These are phyloP conservation scores for Monomorium pharaonis DNA, from an alignment of 1,140 invertebrate species.

Conservation along the genomic window DNA sequence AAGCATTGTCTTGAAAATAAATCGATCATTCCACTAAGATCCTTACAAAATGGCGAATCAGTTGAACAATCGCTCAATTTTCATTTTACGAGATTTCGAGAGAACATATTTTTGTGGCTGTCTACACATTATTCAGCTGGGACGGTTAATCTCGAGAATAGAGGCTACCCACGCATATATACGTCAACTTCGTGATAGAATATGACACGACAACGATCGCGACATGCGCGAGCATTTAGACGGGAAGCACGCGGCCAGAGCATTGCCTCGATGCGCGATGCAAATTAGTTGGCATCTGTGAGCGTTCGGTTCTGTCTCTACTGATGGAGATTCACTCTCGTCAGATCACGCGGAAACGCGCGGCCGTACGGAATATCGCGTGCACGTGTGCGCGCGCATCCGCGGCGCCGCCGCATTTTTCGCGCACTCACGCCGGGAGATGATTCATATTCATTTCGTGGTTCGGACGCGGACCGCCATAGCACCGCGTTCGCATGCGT, in stretches of 20 bases:
- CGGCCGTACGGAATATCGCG: not conserved
- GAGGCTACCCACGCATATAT: not conserved
- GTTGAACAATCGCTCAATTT: too few species aligned
- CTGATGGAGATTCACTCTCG: slow-evolving; percentile 27
- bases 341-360: slow-evolving; percentile 49
- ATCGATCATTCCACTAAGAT: too few species aligned
- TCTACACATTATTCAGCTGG: not conserved
- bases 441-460: slow-evolving; percentile 48
- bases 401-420: slow-evolving; percentile 34
- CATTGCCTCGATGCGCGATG: not conserved
- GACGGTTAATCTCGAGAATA: not conserved
- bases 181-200: not conserved
- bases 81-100: too few species aligned
- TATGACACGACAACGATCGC: not conserved
- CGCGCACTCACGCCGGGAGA: slow-evolving; percentile 41
- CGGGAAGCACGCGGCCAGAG: not conserved
- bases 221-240: not conserved
- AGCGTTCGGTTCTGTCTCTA: too few species aligned
- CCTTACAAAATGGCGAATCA: too few species aligned
- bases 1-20: too few species aligned
- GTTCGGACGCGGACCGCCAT: slow-evolving; percentile 19
- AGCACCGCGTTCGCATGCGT: not conserved
- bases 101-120: not conserved
- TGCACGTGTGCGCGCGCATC: slow-evolving; percentile 32
- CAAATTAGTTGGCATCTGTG: not conserved